Evolutionary conservation across 2,888 invertebrate genomes (phyloP), one percentile per base, ranked within the genome.

Genomic region (Plebejus melissa): DNA sequence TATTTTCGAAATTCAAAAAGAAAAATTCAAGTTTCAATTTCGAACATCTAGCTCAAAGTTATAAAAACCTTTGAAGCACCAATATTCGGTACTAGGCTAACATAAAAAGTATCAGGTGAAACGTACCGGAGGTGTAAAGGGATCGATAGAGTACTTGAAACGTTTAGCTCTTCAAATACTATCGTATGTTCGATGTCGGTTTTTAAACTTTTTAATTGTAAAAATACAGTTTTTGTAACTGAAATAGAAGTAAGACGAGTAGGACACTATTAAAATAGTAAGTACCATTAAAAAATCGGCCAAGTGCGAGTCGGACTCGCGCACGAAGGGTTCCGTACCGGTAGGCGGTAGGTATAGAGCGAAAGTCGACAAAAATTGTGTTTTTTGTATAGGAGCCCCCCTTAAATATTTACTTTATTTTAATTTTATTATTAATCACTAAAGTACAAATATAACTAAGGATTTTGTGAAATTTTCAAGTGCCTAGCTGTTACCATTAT

Each of bases 101-200:
- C 65, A 65, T 65, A 65, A 65, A 65, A 36, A 65, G 65, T 65
- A 65, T 65, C 65, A 16, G 36, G 32, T 65, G 65, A 32, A 32
- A 32, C 28, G 65, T 32, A 65, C 32, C 32, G 28, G 9, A 65
- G 65, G 32, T 32, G 65, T 13, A 65, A 65, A 32, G 65, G 65
- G 13, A 65, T 65, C 65, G 65, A 65, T 32, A 2, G 28, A 65
- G 65, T 65, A 13, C 65, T 65, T 65, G 65, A 32, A 65, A 65
- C 65, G 32, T 65, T 65, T 65, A 65, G 60, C 60, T 28, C 6
- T 65, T 65, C 65, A 65, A 32, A 65, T 32, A 65, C 60, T 60
- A 60, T 65, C 65, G 65, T 11, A 65, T 65, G 32, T 65, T 32
- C 65, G 11, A 1, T 50, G 50, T 13, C 13, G 13, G 50, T 32